phyloP scores from a whole-genome alignment of 2,888 invertebrate species.

The Volucella inflata region DNA sequence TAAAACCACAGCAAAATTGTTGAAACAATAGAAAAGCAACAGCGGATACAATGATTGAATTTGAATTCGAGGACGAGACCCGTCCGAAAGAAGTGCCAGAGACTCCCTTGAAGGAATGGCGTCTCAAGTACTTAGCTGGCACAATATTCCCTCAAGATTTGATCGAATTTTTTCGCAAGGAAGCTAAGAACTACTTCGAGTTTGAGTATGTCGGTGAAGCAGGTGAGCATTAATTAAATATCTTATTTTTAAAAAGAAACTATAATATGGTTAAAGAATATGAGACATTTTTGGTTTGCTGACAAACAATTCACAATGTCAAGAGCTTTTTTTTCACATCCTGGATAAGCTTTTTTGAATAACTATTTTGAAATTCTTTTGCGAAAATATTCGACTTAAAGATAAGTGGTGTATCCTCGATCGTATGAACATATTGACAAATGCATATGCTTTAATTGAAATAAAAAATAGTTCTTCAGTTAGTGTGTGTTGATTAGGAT shows the following conservation, averaged over 20 bases:
- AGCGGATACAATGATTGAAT: constrained; percentile 54
- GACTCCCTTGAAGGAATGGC: constrained; percentile 83
- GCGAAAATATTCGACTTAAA: too few species aligned
- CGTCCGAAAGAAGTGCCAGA: constrained; percentile 71
- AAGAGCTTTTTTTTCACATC: too few species aligned
- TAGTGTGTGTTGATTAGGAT: too few species aligned
- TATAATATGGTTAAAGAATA: too few species aligned
- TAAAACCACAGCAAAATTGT: constrained; percentile 4
- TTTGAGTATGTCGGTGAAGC: constrained; percentile 80
- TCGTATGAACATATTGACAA: too few species aligned
- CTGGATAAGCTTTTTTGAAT: too few species aligned
- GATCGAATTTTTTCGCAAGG: constrained; percentile 81
- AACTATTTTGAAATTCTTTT: too few species aligned
- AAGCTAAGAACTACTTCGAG: constrained; percentile 82
- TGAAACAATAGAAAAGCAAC: constrained; percentile 4
- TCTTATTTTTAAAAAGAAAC: not conserved
- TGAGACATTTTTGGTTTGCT: too few species aligned
- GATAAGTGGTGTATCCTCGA: too few species aligned
- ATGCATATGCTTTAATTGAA: too few species aligned
- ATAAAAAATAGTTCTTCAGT: too few species aligned
- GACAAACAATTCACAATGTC: too few species aligned
- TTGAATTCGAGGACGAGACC: constrained; percentile 65
- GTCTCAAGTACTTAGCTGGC: constrained; percentile 82
- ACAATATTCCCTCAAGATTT: constrained; percentile 81
- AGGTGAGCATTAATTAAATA: constrained; percentile 79